Evolutionary conservation across 2,797 vertebrate genomes (phyloP).

Genomic region (Leuciscus waleckii): DNA sequence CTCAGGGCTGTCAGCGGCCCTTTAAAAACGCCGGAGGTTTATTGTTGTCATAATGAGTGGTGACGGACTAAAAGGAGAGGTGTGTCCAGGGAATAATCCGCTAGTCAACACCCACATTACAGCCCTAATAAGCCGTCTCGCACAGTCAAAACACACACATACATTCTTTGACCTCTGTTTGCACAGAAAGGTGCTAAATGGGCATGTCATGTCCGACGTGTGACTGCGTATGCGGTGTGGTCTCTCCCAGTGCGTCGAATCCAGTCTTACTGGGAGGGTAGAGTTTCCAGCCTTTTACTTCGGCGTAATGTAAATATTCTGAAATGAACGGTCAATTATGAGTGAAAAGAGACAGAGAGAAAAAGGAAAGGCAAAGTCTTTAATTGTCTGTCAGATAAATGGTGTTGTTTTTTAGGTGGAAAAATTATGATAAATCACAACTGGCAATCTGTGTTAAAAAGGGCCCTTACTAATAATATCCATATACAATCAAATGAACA

Average conservation of each 20-base stretch:
- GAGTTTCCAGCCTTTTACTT: constrained; percentile 19
- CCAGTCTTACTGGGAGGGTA: constrained; percentile 8
- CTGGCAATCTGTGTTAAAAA: neutral
- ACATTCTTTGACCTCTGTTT: constrained; percentile 45
- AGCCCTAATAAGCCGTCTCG: constrained; percentile 79
- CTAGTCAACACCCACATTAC: constrained; percentile 81
- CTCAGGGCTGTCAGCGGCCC: constrained; percentile 41
- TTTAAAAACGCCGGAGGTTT: constrained; percentile 50
- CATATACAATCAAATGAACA: neutral
- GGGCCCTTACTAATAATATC: neutral
- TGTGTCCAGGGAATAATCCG: constrained; percentile 77
- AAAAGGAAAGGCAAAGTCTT: neutral
- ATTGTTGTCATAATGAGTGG: constrained; percentile 68
- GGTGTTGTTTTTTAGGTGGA: neutral
- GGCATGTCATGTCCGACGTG: constrained; percentile 54
- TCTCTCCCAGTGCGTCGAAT: constrained; percentile 22
- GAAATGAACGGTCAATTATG: constrained; percentile 1
- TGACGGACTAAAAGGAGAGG: constrained; percentile 75
- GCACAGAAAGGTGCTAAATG: constrained; percentile 55
- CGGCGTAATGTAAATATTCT: constrained; percentile 17
- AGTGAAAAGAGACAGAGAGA: neutral
- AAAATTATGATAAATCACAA: neutral
- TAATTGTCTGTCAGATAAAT: neutral
- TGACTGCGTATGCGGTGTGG: constrained; percentile 42
- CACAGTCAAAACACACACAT: constrained; percentile 63